Conservation (phyloP, 2,888 invertebrate species). For the Cheilosia grossa region DNA sequence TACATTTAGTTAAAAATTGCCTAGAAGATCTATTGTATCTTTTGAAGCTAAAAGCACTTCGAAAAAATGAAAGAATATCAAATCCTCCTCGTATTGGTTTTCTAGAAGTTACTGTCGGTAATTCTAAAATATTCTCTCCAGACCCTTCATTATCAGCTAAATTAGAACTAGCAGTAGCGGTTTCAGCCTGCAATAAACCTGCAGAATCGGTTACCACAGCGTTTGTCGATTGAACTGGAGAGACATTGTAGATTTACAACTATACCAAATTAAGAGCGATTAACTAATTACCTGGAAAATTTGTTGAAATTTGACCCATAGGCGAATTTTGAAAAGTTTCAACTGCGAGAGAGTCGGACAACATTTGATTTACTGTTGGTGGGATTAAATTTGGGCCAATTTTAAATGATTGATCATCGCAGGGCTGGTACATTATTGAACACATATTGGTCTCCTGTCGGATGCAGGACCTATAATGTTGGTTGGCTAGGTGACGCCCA, state of each 20-base stretch:
- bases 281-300: slow-evolving; percentile 8
- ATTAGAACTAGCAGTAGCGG: slow-evolving; percentile 14
- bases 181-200: slow-evolving; percentile 18
- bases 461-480: slow-evolving; percentile 91
- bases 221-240: slow-evolving; percentile 13
- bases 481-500: slow-evolving; percentile 90
- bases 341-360: background rate
- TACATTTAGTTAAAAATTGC: slow-evolving; percentile 84
- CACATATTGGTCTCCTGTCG: slow-evolving; percentile 89
- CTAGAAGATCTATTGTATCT: slow-evolving; percentile 61
- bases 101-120: slow-evolving; percentile 50
- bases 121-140: slow-evolving; percentile 81
- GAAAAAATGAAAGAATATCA: slow-evolving; percentile 81
- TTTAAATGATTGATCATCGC: slow-evolving; percentile 89
- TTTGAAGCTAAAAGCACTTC: slow-evolving; percentile 79
- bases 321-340: slow-evolving; percentile 9
- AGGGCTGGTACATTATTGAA: slow-evolving; percentile 90
- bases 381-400: slow-evolving; percentile 85
- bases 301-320: slow-evolving; percentile 10
- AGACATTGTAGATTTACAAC: background rate
- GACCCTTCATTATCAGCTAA: slow-evolving; percentile 85
- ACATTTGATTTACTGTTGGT: slow-evolving; percentile 4
- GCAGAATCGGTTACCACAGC: background rate
- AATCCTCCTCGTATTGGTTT: slow-evolving; percentile 80
- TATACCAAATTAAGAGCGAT: slow-evolving; percentile 4